Conservation (phyloP, 1,140 invertebrate genomes). For the Hestina assimilis region DNA sequence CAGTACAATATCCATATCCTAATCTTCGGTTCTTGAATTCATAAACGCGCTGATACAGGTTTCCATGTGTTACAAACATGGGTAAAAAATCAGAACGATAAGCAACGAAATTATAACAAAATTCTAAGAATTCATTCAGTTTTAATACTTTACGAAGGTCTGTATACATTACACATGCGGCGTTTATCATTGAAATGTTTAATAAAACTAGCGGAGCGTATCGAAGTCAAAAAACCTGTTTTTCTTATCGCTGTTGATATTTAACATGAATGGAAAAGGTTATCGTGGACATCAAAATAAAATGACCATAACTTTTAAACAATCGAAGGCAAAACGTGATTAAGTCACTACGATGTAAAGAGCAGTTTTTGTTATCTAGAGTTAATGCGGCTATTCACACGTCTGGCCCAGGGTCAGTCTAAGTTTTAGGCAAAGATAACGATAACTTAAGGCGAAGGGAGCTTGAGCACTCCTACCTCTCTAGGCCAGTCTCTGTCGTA, state of each 20-base stretch:
- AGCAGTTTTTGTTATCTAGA: no score
- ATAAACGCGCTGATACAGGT: constrained; percentile 1
- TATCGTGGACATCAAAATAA: constrained; percentile 1
- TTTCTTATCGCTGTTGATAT: not conserved
- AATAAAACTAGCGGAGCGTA: not conserved
- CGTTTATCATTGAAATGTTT: not conserved
- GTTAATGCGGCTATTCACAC: no score
- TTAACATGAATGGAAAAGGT: constrained; percentile 6
- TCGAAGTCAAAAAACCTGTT: constrained; percentile 4
- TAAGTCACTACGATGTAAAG: not conserved
- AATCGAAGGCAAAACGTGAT: not conserved
- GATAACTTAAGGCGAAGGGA: no score
- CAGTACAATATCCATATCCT: constrained; percentile 36
- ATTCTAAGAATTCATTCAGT: no score
- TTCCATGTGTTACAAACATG: not conserved
- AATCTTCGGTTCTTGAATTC: constrained; percentile 26
- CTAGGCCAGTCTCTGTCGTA: no score
- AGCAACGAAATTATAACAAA: not conserved
- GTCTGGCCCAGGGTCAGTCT: no score
- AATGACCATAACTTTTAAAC: not conserved
- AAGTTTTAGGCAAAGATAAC: no score
- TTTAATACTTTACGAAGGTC: no score
- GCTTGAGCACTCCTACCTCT: no score
- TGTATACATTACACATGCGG: not conserved
- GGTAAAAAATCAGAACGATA: not conserved